phyloP scores from a whole-genome alignment of 2,797 vertebrate genomes.

The Danio choprae region DNA sequence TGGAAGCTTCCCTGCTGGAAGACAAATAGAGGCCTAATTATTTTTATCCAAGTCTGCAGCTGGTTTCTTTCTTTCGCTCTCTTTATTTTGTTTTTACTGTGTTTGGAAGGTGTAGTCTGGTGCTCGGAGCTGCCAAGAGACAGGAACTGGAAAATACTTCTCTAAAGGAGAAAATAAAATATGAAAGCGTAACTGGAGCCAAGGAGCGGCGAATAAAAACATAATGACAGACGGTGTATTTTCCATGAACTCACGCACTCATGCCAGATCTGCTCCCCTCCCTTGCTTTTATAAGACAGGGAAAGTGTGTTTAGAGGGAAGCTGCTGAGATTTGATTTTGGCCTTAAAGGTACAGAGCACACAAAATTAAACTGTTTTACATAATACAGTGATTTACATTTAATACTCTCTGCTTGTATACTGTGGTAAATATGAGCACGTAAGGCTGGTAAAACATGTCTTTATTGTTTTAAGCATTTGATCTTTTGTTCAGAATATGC shows the following conservation, averaged over 20 bases:
- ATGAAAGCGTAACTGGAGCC: slow-evolving; percentile 73
- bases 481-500: too few relatives aligned
- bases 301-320: slow-evolving; percentile 56
- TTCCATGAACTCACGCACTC: slow-evolving; percentile 85
- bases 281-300: slow-evolving; percentile 17
- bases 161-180: slow-evolving; percentile 81
- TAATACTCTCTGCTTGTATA: too few relatives aligned
- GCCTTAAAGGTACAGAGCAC: not conserved
- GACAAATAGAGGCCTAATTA: slow-evolving; percentile 83
- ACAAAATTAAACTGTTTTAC: too few relatives aligned
- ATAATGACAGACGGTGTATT: slow-evolving; percentile 81
- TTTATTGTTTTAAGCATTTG: too few relatives aligned
- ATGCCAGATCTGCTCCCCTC: slow-evolving; percentile 58
- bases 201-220: slow-evolving; percentile 81
- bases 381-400: too few relatives aligned
- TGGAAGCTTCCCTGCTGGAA: slow-evolving; percentile 80
- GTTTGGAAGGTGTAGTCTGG: slow-evolving; percentile 77
- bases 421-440: too few relatives aligned
- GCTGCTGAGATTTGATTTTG: not conserved
- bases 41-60: slow-evolving; percentile 87
- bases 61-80: slow-evolving; percentile 71
- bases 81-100: slow-evolving; percentile 70
- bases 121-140: slow-evolving; percentile 79
- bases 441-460: too few relatives aligned
- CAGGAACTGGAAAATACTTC: slow-evolving; percentile 84